These are phyloP conservation scores for Notospermus geniculatus DNA, from an alignment of 1,140 invertebrate species.

Conservation along the genomic window DNA sequence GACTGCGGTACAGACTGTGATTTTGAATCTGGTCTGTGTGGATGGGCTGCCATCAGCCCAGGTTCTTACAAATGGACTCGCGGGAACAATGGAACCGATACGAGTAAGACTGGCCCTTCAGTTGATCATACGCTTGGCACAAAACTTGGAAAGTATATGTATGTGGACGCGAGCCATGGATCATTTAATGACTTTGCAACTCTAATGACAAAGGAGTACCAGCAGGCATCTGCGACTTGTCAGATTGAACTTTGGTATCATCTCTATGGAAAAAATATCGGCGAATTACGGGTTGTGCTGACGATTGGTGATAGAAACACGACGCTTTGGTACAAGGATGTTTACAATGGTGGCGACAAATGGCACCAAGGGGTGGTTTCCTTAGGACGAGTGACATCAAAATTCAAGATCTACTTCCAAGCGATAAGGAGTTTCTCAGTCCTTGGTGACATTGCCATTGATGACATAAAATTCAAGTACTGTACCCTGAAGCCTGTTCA, in stretches of 20 bases:
- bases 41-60: conserved; percentile 31
- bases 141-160: conserved; percentile 71
- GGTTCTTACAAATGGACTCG: conserved; percentile 40
- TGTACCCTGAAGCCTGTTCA: conserved; percentile 37
- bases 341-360: conserved; percentile 31
- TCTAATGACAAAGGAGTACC: conserved; percentile 60
- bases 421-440: conserved; percentile 66
- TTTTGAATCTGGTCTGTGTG: conserved; percentile 30
- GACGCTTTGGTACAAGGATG: conserved; percentile 21
- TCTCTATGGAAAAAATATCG: conserved; percentile 65
- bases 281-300: conserved; percentile 28
- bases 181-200: conserved; percentile 69
- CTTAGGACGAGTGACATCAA: conserved; percentile 33
- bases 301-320: conserved; percentile 21
- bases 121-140: conserved; percentile 33
- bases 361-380: conserved; percentile 38
- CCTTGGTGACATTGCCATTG: conserved; percentile 73
- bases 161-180: conserved; percentile 70
- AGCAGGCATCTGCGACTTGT: conserved; percentile 15
- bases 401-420: conserved; percentile 68
- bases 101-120: conserved; percentile 19
- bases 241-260: conserved; percentile 66
- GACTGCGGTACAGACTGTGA: conserved; percentile 40
- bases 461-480: conserved; percentile 66
- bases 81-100: conserved; percentile 4